These are phyloP conservation scores for Nycticorax nycticorax DNA, from an alignment of 2,113 vertebrate genomes.

Conservation along the genomic window DNA sequence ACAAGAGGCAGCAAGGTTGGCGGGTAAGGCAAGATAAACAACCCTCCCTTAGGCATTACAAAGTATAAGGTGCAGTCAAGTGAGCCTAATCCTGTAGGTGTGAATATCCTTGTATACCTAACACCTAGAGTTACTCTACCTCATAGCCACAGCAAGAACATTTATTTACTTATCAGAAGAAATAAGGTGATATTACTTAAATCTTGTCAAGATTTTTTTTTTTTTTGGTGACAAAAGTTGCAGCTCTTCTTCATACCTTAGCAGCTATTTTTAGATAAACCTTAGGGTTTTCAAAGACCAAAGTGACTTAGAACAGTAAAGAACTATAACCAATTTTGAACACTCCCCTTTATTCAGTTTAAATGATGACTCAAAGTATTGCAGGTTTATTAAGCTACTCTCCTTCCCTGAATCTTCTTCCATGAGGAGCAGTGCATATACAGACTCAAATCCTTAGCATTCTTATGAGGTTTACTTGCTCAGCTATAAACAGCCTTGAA, in stretches of 20 bases:
- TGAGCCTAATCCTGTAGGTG: slow-evolving; percentile 65
- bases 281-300: background rate
- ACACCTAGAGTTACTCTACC: slow-evolving; percentile 18
- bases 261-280: background rate
- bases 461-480: background rate
- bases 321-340: background rate
- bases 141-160: background rate
- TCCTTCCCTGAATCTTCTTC: background rate
- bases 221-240: background rate
- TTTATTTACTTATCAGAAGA: slow-evolving; percentile 33
- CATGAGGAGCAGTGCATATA: background rate
- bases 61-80: slow-evolving; percentile 55
- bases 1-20: slow-evolving; percentile 52
- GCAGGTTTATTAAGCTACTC: background rate
- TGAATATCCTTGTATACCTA: slow-evolving; percentile 56
- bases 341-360: background rate
- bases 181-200: background rate
- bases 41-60: slow-evolving; percentile 26
- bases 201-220: background rate
- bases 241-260: background rate
- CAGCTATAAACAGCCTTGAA: background rate
- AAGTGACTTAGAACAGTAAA: background rate
- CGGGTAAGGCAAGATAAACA: slow-evolving; percentile 53
- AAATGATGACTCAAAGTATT: background rate
- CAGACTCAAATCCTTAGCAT: background rate